Conservation (phyloP, 1,140 invertebrate genomes). For the Eurosta solidaginis region DNA sequence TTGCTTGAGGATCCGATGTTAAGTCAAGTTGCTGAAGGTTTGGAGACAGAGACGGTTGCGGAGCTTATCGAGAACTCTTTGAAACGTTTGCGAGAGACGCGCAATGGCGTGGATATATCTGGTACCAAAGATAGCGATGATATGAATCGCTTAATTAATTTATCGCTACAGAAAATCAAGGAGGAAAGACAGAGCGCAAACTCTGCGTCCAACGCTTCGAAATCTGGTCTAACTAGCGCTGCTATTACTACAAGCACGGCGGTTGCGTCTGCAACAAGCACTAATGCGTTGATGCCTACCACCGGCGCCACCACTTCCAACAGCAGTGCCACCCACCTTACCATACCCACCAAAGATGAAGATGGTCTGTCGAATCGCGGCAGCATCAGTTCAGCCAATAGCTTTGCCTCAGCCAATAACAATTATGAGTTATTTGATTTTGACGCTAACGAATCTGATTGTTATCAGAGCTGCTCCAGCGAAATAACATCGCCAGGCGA, state of each 20-base stretch:
- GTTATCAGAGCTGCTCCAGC: conserved; percentile 69
- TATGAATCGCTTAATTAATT: conserved; percentile 65
- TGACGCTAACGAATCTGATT: conserved; percentile 64
- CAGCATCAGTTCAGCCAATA: conserved; percentile 62
- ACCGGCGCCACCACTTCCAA: background rate
- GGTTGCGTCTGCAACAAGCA: background rate
- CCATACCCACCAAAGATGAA: conserved; percentile 46
- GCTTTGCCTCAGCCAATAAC: conserved; percentile 60
- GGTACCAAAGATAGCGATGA: conserved; percentile 65
- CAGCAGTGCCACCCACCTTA: background rate
- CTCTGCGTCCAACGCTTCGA: conserved; percentile 7
- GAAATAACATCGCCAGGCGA: conserved; percentile 64
- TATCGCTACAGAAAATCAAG: conserved; percentile 63
- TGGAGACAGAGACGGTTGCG: conserved; percentile 65
- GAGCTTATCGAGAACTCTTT: conserved; percentile 70
- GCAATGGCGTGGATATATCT: conserved; percentile 61
- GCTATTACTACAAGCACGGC: too few species aligned
- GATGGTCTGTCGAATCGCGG: conserved; percentile 56
- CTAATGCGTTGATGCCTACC: background rate
- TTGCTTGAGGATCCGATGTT: conserved; percentile 67
- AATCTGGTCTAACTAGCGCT: background rate
- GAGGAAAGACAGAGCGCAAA: conserved; percentile 57
- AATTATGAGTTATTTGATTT: conserved; percentile 63
- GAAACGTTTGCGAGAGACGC: conserved; percentile 65
- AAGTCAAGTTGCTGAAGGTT: conserved; percentile 65